Conservation (phyloP, 1,140 invertebrate species). For the Ruditapes philippinarum region DNA sequence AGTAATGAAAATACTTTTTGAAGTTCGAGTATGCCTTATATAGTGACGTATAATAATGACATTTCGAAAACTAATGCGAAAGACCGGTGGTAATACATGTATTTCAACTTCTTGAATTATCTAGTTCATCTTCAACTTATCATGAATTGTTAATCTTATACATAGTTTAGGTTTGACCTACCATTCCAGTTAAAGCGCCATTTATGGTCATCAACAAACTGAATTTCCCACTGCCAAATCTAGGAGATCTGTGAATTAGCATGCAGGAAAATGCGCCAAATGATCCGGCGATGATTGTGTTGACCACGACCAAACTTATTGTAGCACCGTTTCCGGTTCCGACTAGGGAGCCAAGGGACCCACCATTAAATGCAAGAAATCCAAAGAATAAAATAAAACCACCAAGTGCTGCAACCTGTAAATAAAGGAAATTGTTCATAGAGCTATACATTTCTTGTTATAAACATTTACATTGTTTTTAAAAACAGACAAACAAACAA, state of each 20-base stretch:
- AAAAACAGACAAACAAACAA: no score
- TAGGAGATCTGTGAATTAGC: constrained; percentile 59
- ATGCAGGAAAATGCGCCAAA: constrained; percentile 87
- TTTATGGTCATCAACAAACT: constrained; percentile 88
- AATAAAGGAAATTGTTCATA: no score
- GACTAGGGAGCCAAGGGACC: constrained; percentile 87
- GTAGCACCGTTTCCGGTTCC: constrained; percentile 86
- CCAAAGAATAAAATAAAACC: constrained; percentile 89
- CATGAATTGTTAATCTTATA: no score
- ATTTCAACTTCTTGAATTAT: no score
- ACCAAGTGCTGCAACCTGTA: constrained; percentile 88
- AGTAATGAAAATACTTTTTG: no score
- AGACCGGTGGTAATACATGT: no score
- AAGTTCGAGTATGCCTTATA: no score
- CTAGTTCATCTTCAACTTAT: no score
- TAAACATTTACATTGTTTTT: no score
- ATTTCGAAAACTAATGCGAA: no score
- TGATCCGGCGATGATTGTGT: constrained; percentile 88
- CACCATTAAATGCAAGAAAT: constrained; percentile 90
- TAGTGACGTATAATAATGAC: no score
- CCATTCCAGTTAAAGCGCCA: constrained; percentile 88
- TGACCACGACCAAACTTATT: constrained; percentile 87
- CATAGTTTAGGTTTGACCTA: no score
- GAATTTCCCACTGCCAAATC: constrained; percentile 84
- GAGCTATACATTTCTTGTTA: background rate